Evolutionary conservation across 2,113 vertebrate genomes (phyloP).

Genomic region (human): DNA sequence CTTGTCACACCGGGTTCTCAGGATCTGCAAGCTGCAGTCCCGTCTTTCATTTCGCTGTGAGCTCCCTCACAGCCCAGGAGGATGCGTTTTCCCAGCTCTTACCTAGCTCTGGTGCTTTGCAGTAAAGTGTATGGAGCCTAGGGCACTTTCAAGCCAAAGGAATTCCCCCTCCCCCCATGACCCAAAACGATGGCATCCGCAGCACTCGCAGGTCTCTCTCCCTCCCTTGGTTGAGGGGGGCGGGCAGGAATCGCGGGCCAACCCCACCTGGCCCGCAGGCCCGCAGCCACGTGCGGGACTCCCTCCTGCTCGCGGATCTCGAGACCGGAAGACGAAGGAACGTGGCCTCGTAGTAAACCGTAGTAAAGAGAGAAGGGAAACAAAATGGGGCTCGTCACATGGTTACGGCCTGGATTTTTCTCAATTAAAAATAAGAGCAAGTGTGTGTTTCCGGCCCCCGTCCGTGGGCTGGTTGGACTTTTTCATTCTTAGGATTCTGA

Average conservation of each 20-base stretch:
- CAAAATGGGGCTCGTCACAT: conserved; percentile 79
- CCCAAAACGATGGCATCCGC: not conserved
- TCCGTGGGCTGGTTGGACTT: conserved; percentile 30
- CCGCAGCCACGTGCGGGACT: not conserved
- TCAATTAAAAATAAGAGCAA: conserved; percentile 77
- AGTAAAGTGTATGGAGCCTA: not conserved
- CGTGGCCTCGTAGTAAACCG: conserved; percentile 58
- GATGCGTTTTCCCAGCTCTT: not conserved
- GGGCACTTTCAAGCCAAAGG: not conserved
- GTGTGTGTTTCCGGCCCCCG: conserved; percentile 66
- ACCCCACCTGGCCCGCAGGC: not conserved
- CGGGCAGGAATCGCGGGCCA: not conserved
- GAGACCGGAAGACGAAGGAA: conserved; percentile 15
- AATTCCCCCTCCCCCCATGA: not conserved
- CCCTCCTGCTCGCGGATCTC: not conserved
- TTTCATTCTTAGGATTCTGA: conserved; percentile 60
- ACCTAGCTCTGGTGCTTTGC: not conserved
- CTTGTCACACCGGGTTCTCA: not conserved
- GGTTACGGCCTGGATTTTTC: conserved; percentile 69
- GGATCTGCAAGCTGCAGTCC: not conserved
- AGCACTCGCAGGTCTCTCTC: not conserved
- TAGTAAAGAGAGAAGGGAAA: conserved; percentile 66
- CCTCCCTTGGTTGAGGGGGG: not conserved
- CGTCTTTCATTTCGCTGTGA: not conserved
- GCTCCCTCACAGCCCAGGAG: not conserved